Conservation (phyloP, 2,888 invertebrate species). For the Agonopterix alstromeriana region DNA sequence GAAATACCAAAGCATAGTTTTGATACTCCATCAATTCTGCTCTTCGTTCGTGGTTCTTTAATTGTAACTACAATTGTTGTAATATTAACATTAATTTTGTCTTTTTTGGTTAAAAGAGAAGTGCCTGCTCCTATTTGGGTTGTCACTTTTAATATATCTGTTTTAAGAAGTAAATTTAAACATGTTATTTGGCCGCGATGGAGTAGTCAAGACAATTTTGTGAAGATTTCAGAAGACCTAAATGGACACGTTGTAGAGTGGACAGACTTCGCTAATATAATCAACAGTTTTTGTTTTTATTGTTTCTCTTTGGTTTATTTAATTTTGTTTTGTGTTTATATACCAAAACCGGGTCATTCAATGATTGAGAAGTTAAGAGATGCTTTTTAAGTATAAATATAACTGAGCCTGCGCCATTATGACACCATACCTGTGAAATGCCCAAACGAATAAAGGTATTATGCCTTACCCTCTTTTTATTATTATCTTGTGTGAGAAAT, state of each 20-base stretch:
- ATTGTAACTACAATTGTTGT: conserved; percentile 22
- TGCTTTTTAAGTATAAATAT: no score
- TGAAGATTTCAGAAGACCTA: conserved; percentile 6
- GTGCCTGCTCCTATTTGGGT: no score
- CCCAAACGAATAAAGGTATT: no score
- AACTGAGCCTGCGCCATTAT: no score
- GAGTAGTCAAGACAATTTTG: conserved; percentile 10
- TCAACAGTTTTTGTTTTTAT: conserved; percentile 17
- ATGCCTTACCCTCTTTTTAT: no score
- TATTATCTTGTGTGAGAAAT: no score
- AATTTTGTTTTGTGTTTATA: background rate
- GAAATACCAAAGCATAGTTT: conserved; percentile 25
- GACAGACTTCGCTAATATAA: conserved; percentile 27
- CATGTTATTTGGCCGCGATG: conserved; percentile 16
- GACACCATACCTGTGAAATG: no score
- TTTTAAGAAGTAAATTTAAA: conserved; percentile 8
- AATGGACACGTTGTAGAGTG: conserved; percentile 17
- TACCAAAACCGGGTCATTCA: background rate
- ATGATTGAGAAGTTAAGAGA: no score
- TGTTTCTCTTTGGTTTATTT: background rate
- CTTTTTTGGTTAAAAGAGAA: no score
- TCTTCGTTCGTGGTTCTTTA: conserved; percentile 31
- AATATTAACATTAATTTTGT: conserved; percentile 17
- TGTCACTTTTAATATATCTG: conserved; percentile 21
- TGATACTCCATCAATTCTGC: conserved; percentile 29